Evolutionary conservation across 2,888 invertebrate species (phyloP), one percentile per base, ranked within the genome.

Genomic region (Stenoptilia bipunctidactyla): DNA sequence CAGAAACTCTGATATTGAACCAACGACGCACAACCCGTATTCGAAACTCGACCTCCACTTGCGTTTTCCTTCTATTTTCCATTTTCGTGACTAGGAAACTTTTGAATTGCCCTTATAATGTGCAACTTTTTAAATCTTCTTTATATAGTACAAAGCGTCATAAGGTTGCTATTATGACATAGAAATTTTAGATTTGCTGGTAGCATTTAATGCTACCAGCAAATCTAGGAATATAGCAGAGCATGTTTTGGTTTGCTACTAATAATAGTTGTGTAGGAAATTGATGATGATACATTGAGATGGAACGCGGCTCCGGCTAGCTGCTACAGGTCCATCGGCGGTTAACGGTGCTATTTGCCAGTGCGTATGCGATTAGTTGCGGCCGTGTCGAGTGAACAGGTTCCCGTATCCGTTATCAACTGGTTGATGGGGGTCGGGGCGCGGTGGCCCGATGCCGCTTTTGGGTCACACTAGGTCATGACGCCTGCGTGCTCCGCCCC

Each of bases 1-100:
- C 69, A 83, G 75, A 75, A 77, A 66, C 59, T 65, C 67, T 79
- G 80, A 79, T 83, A 82, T 82, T 82, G 82, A 82, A 82, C 82
- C 80, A 58, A 60, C 68, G 66, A 71, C 72, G 69, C 70, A 67
- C 63, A 60, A 64, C 69, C 68, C 71, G 69, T 67, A 69, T 74
- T 69, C 73, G 65, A 72, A 75, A 73, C 62, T 55, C 73, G 70
- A 73, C 80, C 80, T 76, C 79, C 61, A 74, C 69, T 74, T 64
- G 58, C 65, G 61, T 69, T 74, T 75, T 69, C 61, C 66, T 63
- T 53, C 49, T 55, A 52, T 65, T 66, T 60, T 48, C 51, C 54
- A 56, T 51, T 50, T 45, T 47, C 30, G 4, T 30, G 30, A 30
- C 30, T 4, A n/a, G 9, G 12, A 30, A 4, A 30, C 12, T 30